Evolutionary conservation across 2,797 vertebrate genomes (phyloP).

Genomic region (Melanotaenia boesemani): DNA sequence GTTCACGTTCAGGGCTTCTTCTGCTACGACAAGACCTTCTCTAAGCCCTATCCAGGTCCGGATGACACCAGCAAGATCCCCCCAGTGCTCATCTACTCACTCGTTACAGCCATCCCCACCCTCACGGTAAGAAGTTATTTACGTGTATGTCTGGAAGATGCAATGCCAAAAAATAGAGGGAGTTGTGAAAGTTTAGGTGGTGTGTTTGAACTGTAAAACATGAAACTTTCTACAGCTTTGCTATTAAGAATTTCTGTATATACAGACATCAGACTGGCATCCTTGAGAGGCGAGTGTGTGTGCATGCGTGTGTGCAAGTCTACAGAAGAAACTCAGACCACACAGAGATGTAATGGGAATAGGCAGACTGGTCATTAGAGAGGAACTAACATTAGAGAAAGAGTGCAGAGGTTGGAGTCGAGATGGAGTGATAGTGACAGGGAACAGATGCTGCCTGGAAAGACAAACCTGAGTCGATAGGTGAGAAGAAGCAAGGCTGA

Average conservation of each 20-base stretch:
- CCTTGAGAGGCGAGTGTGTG: conserved; percentile 33
- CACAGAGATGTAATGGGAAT: conserved; percentile 37
- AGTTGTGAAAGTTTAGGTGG: conserved; percentile 34
- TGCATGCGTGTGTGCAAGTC: conserved; percentile 11
- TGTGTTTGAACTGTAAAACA: background rate
- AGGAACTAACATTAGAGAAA: conserved; percentile 23
- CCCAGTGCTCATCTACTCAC: conserved; percentile 88
- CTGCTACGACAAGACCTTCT: conserved; percentile 90
- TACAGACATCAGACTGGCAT: conserved; percentile 55
- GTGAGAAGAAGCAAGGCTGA: conserved; percentile 33
- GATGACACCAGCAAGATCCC: conserved; percentile 89
- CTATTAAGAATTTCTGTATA: conserved; percentile 30
- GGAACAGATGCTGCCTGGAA: conserved; percentile 45
- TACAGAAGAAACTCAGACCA: background rate
- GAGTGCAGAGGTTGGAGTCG: conserved; percentile 36
- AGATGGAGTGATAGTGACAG: conserved; percentile 42
- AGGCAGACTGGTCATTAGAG: conserved; percentile 37
- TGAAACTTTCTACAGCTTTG: conserved; percentile 8
- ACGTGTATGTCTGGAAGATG: conserved; percentile 8
- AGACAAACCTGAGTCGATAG: conserved; percentile 37
- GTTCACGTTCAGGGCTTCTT: conserved; percentile 93
- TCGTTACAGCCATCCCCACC: conserved; percentile 89
- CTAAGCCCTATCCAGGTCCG: conserved; percentile 90
- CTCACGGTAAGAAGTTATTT: conserved; percentile 84
- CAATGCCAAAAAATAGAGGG: background rate